phyloP scores from a whole-genome alignment of 2,113 vertebrate species.

The Coptodon rendalli region DNA sequence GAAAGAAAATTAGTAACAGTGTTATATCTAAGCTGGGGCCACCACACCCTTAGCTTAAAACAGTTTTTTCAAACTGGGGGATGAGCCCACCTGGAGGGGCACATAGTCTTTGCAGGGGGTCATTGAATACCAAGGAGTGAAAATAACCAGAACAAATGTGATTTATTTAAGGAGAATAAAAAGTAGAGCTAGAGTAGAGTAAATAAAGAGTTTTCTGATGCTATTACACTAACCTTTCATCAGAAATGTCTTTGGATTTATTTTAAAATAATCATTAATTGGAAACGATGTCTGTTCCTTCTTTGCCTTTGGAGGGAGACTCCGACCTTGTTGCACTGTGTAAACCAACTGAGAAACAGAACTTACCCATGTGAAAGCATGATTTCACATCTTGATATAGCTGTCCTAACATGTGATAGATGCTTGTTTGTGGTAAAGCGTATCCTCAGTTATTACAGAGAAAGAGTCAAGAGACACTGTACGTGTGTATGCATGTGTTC shows the following conservation, averaged over 20 bases:
- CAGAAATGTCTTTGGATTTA: not conserved
- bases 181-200: not conserved
- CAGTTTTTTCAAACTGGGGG: not conserved
- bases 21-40: not conserved
- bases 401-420: not conserved
- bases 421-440: not conserved
- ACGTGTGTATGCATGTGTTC: not conserved
- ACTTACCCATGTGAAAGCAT: not conserved
- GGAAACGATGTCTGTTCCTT: not conserved
- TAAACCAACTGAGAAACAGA: not conserved
- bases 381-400: not conserved
- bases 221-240: not conserved
- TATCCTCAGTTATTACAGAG: not conserved
- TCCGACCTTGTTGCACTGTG: not conserved
- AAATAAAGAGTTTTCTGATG: not conserved
- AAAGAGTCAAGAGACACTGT: not conserved
- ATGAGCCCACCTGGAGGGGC: not conserved
- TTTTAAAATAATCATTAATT: fast-evolving
- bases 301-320: not conserved
- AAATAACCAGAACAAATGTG: not conserved
- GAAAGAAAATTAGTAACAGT: not conserved
- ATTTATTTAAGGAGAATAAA: not conserved
- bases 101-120: not conserved
- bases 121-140: not conserved
- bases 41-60: not conserved